Evolutionary conservation across 2,113 vertebrate species (phyloP), one percentile per base, ranked within the genome.

Genomic region (Willisornis vidua): DNA sequence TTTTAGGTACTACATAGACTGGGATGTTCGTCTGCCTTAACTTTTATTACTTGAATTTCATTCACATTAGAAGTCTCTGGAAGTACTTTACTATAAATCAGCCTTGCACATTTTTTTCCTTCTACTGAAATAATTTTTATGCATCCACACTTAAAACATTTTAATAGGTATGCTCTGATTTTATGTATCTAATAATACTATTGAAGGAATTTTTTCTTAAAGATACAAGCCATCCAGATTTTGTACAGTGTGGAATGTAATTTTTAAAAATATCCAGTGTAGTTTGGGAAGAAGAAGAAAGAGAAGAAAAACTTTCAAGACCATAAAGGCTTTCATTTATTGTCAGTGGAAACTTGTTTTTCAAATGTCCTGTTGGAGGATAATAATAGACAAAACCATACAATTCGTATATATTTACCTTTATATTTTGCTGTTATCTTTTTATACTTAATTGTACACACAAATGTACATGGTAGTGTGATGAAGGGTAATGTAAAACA

Each of bases 391-490:
- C 45, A 78, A 84, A 84, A 25, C 3, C 17, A 35, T 57, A 5
- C 19, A 15, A 39, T 78, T 71, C 52, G 4, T 62, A 59, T 57
- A 35, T 4, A 43, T 72, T 52, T 89, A 2, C 8, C 6, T 77
- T n/a, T 41, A 58, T 81, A 46, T 45, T 48, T 81, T 81, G 14
- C 9, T 20, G 55, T 48, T 89, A 3, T 80, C 26, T 33, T 89
- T 91, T 84, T 23, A 67, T 15, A 37, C 28, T 73, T 79, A 55
- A 43, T 79, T 43, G 10, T 59, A 28, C 25, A 14, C 7, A 59
- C 7, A 66, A 79, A 59, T 2, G 0, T 43, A 8, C 2, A 1
- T 48, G 4, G 51, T 75, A 6, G 3, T 2, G 0, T 55, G 19
- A 52, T 5, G 2, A 46, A 52, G 8, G 3, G 0, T 70, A 7